These are phyloP conservation scores for Apodemus speciosus DNA, from an alignment of 2,113 vertebrate species.

Conservation along the genomic window DNA sequence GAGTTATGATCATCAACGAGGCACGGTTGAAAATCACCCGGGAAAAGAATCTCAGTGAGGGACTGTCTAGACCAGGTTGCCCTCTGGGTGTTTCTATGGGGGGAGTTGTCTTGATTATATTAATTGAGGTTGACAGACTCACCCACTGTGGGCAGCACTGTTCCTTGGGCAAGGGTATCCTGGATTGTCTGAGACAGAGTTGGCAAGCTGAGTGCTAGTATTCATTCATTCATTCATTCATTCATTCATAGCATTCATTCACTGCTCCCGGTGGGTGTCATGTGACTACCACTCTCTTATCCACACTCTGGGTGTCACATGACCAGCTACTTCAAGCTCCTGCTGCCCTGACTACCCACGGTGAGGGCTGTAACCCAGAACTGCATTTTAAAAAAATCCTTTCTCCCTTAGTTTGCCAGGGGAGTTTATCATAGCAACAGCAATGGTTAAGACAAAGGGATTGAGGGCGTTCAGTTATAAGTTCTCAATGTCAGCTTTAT, in stretches of 20 bases:
- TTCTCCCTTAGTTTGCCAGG: neutral
- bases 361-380: neutral
- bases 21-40: too few relatives aligned
- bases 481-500: accelerated
- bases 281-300: neutral
- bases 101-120: neutral
- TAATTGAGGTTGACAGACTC: neutral
- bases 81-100: neutral
- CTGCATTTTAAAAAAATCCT: neutral
- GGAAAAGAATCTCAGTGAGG: neutral
- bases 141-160: neutral
- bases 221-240: too few relatives aligned
- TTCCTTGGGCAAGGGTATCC: neutral
- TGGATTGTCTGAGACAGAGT: neutral
- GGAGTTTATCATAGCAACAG: neutral
- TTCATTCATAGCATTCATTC: too few relatives aligned
- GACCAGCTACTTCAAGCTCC: neutral
- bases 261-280: neutral
- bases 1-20: neutral
- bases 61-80: neutral
- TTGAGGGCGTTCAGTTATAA: neutral
- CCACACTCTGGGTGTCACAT: neutral
- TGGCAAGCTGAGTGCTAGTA: too few relatives aligned
- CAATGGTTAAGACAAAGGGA: neutral
- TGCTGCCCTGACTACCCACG: neutral